Percentiles rank a stretch among this genome's conserved stretches.
These are phyloP conservation scores for Bucorvus abyssinicus DNA, from an alignment of 2,797 vertebrate species.

Conservation along the genomic window DNA sequence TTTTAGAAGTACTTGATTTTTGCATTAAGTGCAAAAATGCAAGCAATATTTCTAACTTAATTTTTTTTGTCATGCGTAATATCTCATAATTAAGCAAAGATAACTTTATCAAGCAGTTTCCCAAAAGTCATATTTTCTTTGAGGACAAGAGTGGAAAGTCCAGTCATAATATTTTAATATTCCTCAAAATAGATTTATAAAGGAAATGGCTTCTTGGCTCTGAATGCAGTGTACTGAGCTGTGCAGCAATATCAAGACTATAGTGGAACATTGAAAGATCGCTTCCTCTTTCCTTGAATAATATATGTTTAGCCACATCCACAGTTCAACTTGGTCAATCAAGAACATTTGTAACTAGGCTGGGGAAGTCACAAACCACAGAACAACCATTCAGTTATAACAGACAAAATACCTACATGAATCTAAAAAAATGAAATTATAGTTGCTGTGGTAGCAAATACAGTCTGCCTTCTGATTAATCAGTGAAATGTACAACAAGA, in stretches of 20 bases:
- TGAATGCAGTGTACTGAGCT: neutral
- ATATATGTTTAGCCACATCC: constrained; percentile 6
- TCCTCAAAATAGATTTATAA: neutral
- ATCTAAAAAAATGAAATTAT: neutral
- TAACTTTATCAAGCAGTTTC: neutral
- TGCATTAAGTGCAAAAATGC: neutral
- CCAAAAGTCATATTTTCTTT: neutral
- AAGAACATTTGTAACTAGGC: neutral
- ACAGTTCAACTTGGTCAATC: neutral
- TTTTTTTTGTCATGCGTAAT: neutral
- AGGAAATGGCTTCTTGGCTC: neutral
- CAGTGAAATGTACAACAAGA: neutral
- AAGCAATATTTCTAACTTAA: neutral
- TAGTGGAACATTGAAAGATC: neutral
- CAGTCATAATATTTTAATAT: neutral
- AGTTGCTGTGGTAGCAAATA: neutral
- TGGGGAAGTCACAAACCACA: constrained; percentile 43
- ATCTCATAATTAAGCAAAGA: neutral
- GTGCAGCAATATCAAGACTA: neutral
- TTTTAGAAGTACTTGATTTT: neutral
- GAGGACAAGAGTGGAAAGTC: neutral
- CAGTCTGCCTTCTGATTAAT: neutral
- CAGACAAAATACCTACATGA: neutral
- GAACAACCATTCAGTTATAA: neutral
- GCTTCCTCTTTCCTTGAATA: too few species aligned